Conservation (phyloP, 2,113 vertebrate genomes). For the Cariama cristata region DNA sequence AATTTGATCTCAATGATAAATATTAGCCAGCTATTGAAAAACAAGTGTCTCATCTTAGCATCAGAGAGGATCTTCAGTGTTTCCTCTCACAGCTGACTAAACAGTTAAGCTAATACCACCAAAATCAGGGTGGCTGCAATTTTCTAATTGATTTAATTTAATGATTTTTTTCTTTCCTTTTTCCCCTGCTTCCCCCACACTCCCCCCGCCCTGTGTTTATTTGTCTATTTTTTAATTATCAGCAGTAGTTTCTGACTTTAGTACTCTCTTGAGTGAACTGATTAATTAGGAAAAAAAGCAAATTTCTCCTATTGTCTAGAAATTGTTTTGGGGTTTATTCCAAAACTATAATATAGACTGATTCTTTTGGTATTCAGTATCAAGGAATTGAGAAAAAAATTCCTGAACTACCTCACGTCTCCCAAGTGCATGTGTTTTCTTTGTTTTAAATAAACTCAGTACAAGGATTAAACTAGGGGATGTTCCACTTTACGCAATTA, state of each 20-base stretch:
- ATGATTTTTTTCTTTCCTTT: background rate
- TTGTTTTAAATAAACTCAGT: background rate
- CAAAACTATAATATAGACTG: background rate
- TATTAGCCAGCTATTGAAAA: background rate
- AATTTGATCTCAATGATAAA: background rate
- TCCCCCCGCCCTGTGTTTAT: background rate
- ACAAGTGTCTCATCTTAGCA: background rate
- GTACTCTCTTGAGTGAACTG: background rate
- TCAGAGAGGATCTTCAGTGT: background rate
- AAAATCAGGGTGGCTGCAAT: background rate
- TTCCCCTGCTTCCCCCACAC: fast-evolving
- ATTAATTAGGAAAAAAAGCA: background rate
- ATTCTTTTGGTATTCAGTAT: background rate
- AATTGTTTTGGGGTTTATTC: background rate
- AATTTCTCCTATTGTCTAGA: background rate
- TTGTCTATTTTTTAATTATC: background rate
- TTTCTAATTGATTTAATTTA: background rate
- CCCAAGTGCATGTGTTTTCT: background rate
- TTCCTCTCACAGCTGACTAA: background rate
- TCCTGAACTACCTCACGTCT: background rate
- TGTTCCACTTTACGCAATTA: background rate
- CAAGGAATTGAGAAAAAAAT: background rate
- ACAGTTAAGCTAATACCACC: background rate
- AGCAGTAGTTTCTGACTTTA: background rate
- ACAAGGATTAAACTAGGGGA: background rate